Base-by-base conservation (phyloP, 2,113 vertebrate genomes). In the Laterallus jamaicensis region DNA sequence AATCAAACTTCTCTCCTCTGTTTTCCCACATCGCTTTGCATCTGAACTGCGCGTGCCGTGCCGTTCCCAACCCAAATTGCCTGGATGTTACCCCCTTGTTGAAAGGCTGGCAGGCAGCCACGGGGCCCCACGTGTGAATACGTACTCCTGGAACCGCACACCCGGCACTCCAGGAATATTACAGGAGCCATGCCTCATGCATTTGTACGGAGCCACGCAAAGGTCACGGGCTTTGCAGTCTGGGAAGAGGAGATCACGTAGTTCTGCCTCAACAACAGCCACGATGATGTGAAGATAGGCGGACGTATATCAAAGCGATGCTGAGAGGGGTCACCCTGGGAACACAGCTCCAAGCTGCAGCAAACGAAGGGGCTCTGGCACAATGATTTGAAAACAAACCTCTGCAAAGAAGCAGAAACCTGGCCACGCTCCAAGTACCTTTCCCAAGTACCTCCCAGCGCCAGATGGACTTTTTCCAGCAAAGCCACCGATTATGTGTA, bases 401-500 rank as follows among this genome's bases (percentile, higher is more conserved):
- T 64, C 74, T 78, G 56, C 49, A 95, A 89, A 95, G 83, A 81
- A 92, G 83, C 62, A 82, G 74, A 66, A 92, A 73, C 49, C 86
- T 96, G 95, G 87, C 89, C 60, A 54, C 0, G 1, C 49, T 95
- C 84, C 91, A 86, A 49, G 69, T 68, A 93, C 91, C 89, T 95
- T 92, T 91, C 86, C 70, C 66, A 44, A 92, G 89, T 58, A 95
- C 77, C 73, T 87, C 77, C 0, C 2, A 92, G 83, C 4, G 12
- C 92, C 86, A 93, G 91, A 92, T 92, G 89, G 94, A 82, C 40
- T 79, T 82, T 78, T 87, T 95, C 91, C 93, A 96, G 81, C 77
- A 89, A 93, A 91, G 84, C 86, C 70, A 84, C 69, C 2, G 3
- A 59, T 71, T 84, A 82, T 56, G 58, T 76, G 3, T 31, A 91